Evolutionary conservation across 2,113 vertebrate species (phyloP).

Genomic region (Arizona elegans): DNA sequence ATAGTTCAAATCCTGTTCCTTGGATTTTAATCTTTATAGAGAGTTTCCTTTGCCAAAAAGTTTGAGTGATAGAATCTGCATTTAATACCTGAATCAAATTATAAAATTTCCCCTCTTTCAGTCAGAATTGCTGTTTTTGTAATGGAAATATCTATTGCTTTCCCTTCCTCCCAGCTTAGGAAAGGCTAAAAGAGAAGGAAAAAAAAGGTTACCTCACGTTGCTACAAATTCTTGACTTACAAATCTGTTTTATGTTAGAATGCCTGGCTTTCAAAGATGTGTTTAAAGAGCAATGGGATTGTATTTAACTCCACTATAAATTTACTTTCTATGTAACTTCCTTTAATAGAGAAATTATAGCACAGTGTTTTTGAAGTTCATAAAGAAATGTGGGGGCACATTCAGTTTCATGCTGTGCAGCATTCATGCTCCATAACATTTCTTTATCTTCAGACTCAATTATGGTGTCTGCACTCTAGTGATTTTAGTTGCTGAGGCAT

Average conservation of each 20-base stretch:
- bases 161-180: not conserved
- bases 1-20: not conserved
- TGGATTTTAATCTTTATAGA: not conserved
- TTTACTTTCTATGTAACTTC: constrained; percentile 32
- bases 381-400: constrained; percentile 40
- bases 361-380: constrained; percentile 42
- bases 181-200: not conserved
- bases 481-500: not conserved
- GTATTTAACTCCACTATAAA: constrained; percentile 36
- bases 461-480: not conserved
- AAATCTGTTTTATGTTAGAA: constrained; percentile 6
- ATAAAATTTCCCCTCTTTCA: not conserved
- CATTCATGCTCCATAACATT: constrained; percentile 36
- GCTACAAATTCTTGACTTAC: not conserved
- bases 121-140: not conserved
- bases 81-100: not conserved
- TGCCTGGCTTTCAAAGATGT: not conserved
- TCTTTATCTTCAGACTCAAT: constrained; percentile 18
- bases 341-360: constrained; percentile 17
- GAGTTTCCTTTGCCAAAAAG: not conserved
- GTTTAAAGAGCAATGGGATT: constrained; percentile 36
- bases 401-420: constrained; percentile 5
- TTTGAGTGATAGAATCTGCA: not conserved
- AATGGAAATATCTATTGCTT: not conserved
- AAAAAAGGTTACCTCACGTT: not conserved